These are phyloP conservation scores for Ammodytes dubius DNA, from an alignment of 2,113 vertebrate species.

Conservation along the genomic window DNA sequence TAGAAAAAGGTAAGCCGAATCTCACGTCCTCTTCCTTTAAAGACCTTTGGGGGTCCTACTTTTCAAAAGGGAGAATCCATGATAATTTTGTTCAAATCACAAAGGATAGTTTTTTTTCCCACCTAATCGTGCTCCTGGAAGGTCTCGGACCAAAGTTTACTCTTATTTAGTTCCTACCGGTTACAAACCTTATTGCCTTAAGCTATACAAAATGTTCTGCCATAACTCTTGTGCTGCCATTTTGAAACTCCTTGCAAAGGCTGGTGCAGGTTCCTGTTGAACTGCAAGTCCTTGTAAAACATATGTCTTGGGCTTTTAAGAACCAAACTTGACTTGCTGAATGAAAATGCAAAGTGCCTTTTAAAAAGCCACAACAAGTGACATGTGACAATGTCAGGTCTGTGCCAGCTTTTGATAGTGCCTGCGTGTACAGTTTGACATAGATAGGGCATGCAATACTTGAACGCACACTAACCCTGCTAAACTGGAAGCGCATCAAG, in stretches of 20 bases:
- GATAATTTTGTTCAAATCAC: slow-evolving; percentile 34
- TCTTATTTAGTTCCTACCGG: slow-evolving; percentile 51
- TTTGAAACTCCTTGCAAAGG: slow-evolving; percentile 42
- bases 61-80: slow-evolving; percentile 39
- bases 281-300: slow-evolving; percentile 7
- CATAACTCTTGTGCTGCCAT: slow-evolving; percentile 38
- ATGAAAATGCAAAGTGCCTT: slow-evolving; percentile 73
- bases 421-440: slow-evolving; percentile 13
- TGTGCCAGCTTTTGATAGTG: slow-evolving; percentile 29
- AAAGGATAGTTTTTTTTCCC: slow-evolving; percentile 36
- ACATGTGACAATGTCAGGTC: slow-evolving; percentile 5
- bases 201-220: slow-evolving; percentile 47
- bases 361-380: slow-evolving; percentile 18
- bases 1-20: not conserved
- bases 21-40: slow-evolving; percentile 8
- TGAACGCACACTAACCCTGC: not conserved
- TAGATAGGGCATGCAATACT: slow-evolving; percentile 3
- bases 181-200: slow-evolving; percentile 70
- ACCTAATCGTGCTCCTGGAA: slow-evolving; percentile 51
- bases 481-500: slow-evolving; percentile 27
- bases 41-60: not conserved
- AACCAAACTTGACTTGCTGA: slow-evolving; percentile 31
- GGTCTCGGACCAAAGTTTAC: slow-evolving; percentile 77
- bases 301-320: slow-evolving; percentile 11
- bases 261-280: slow-evolving; percentile 35